A percentile compares a stretch with the other conserved stretches of the same genome.
Conservation (phyloP, 2,113 vertebrate species). For the Pterophyllum scalare region DNA sequence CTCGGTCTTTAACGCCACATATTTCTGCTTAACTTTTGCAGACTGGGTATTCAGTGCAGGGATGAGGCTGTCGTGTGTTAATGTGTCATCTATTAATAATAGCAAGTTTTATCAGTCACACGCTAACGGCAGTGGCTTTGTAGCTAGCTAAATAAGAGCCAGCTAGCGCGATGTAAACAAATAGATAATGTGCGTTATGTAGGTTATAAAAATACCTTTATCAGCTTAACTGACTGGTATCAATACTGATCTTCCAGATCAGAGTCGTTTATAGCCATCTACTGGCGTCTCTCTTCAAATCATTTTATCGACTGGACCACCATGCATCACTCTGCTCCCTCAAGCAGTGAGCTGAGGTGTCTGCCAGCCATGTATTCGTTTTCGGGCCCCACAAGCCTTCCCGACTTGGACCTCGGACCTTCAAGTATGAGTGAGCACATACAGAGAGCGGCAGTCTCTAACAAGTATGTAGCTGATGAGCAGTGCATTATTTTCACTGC, state of each 20-base stretch:
- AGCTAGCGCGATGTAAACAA: background rate
- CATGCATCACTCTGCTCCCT: constrained; percentile 69
- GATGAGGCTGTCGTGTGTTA: background rate
- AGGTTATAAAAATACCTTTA: background rate
- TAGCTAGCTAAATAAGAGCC: background rate
- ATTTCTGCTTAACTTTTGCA: background rate
- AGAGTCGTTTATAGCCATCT: background rate
- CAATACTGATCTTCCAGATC: background rate
- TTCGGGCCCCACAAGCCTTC: constrained; percentile 60
- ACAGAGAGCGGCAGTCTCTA: constrained; percentile 47
- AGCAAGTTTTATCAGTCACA: background rate
- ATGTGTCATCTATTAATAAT: background rate
- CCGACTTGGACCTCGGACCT: constrained; percentile 68
- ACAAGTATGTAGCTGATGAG: constrained; percentile 57
- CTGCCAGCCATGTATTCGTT: constrained; percentile 74
- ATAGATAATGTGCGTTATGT: background rate
- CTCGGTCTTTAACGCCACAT: constrained; percentile 12
- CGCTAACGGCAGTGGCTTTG: background rate
- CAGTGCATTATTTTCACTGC: background rate
- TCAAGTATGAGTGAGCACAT: constrained; percentile 47
- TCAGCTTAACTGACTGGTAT: constrained; percentile 3
- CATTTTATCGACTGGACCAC: background rate
- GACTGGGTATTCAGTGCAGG: background rate
- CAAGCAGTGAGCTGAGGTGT: constrained; percentile 63
- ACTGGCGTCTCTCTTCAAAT: background rate